Evolutionary conservation across 2,888 invertebrate species (phyloP).

Genomic region (Morpho deidamia): DNA sequence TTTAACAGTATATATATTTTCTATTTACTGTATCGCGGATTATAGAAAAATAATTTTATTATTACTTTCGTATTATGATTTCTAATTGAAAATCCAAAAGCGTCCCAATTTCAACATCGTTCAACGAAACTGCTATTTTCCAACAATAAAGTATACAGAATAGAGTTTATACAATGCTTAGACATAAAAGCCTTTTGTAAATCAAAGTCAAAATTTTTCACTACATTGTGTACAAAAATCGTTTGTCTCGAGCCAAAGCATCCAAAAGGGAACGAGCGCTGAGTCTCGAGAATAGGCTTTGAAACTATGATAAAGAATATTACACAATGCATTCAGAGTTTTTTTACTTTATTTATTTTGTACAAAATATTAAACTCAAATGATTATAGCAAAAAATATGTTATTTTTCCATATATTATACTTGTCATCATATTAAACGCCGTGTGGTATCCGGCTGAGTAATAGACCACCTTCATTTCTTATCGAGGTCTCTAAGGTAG

Average conservation of each 20-base stretch:
- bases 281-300: conserved; percentile 4
- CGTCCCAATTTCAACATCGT: not conserved
- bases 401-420: too few relatives aligned
- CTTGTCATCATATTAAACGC: too few relatives aligned
- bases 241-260: conserved; percentile 12
- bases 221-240: conserved; percentile 14
- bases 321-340: conserved; percentile 1
- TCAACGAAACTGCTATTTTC: conserved; percentile 1
- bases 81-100: not conserved
- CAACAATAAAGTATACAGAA: conserved; percentile 7
- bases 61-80: too few relatives aligned
- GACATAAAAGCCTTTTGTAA: conserved; percentile 14
- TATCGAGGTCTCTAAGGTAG: too few relatives aligned
- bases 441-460: too few relatives aligned
- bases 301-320: conserved; percentile 4
- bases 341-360: not conserved
- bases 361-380: too few relatives aligned
- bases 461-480: too few relatives aligned
- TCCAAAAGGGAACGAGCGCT: conserved; percentile 1
- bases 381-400: too few relatives aligned
- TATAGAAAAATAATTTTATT: too few relatives aligned
- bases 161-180: conserved; percentile 8
- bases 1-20: too few relatives aligned
- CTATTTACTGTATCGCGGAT: too few relatives aligned
- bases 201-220: conserved; percentile 16